These are phyloP conservation scores for Proisotoma minuta DNA, from an alignment of 2,888 invertebrate species.

Conservation along the genomic window DNA sequence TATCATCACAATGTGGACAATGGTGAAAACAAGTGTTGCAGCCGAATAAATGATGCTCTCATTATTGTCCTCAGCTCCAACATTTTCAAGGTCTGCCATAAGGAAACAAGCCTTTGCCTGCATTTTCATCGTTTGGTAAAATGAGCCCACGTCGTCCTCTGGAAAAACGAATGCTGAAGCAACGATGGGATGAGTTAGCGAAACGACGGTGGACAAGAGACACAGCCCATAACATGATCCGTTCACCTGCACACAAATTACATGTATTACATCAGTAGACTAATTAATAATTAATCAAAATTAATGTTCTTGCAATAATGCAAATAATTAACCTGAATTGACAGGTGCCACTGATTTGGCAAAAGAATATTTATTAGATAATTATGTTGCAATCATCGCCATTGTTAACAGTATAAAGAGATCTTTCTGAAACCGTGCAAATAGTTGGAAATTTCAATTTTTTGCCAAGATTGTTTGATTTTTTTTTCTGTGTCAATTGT, in stretches of 20 bases:
- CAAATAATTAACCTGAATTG: background rate
- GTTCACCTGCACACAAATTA: conserved; percentile 24
- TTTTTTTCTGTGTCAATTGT: no score
- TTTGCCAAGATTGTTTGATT: no score
- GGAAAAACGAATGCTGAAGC: conserved; percentile 18
- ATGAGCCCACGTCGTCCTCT: conserved; percentile 10
- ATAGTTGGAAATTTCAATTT: no score
- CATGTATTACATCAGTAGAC: no score
- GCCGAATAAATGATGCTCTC: conserved; percentile 13
- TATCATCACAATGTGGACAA: conserved; percentile 21
- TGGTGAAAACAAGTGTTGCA: conserved; percentile 18
- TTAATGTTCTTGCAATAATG: no score
- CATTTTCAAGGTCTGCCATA: conserved; percentile 5
- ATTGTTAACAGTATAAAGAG: no score
- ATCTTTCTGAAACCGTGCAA: no score
- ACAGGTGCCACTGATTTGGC: conserved; percentile 18
- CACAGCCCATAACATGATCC: conserved; percentile 16
- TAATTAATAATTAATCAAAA: no score
- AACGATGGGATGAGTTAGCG: conserved; percentile 24
- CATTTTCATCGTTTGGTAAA: conserved; percentile 19
- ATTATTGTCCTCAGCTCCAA: background rate
- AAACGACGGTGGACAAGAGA: conserved; percentile 7
- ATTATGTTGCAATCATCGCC: no score
- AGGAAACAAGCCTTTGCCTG: conserved; percentile 24
- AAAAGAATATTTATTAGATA: no score